Evolutionary conservation across 2,888 invertebrate genomes (phyloP).

Genomic region (Bruchidius siliquastri): DNA sequence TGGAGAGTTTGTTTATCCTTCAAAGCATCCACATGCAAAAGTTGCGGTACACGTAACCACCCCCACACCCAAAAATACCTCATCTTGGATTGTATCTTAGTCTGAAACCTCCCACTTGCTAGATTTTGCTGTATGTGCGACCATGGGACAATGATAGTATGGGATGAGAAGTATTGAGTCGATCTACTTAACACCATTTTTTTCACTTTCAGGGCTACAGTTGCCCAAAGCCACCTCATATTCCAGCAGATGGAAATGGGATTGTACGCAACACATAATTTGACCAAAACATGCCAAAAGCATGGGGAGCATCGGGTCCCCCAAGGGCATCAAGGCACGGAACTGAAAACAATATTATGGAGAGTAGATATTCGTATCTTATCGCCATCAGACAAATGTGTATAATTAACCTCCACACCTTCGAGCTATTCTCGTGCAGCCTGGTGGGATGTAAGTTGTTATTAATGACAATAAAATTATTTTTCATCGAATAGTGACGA

Average conservation of each 20-base stretch:
- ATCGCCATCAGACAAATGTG: not conserved
- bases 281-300: not conserved
- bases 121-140: no score
- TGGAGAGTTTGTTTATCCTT: no score
- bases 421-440: not conserved
- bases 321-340: not conserved
- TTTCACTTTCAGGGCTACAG: no score
- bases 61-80: no score
- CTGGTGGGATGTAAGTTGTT: not conserved
- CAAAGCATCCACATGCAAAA: no score
- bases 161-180: no score
- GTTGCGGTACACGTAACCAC: no score
- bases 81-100: no score
- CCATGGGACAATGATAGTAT: no score
- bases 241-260: not conserved
- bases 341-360: not conserved
- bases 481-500: not conserved
- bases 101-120: no score
- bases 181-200: no score
- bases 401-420: not conserved
- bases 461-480: not conserved
- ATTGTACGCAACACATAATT: not conserved
- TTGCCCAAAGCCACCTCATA: not conserved
- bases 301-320: not conserved
- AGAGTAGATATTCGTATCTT: not conserved